phyloP scores from a whole-genome alignment of 2,888 invertebrate species.

The Macaria notata region DNA sequence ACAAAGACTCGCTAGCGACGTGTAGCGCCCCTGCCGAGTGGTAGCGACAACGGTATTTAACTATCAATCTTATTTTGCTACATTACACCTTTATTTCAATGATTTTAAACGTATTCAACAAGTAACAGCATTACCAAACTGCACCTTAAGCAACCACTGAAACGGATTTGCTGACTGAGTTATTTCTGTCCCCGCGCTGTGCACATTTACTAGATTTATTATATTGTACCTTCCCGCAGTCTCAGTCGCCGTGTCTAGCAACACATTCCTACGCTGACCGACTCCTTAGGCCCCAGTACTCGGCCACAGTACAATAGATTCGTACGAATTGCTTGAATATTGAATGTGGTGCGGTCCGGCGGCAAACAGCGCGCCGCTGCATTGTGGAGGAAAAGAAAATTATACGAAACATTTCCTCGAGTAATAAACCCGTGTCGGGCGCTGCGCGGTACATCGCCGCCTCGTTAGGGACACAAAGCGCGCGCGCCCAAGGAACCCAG shows the following conservation, averaged over 20 bases:
- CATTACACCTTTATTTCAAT: too few relatives aligned
- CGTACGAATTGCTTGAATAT: conserved; percentile 27
- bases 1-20: too few relatives aligned
- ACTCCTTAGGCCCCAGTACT: not conserved
- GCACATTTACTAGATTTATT: too few relatives aligned
- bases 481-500: conserved; percentile 20
- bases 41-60: too few relatives aligned
- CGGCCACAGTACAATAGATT: conserved; percentile 20
- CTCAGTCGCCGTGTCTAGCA: not conserved
- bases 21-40: too few relatives aligned
- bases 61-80: too few relatives aligned
- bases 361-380: conserved; percentile 30
- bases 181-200: too few relatives aligned
- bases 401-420: conserved; percentile 33
- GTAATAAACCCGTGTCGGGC: conserved; percentile 31
- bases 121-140: too few relatives aligned
- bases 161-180: too few relatives aligned
- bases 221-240: conserved; percentile 1
- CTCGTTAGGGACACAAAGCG: conserved; percentile 21
- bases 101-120: too few relatives aligned
- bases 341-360: conserved; percentile 24
- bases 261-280: not conserved
- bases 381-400: conserved; percentile 34
- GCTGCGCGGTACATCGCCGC: conserved; percentile 25
- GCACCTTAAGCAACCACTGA: too few relatives aligned